Base-by-base conservation (phyloP, 2,113 vertebrate genomes). In the Oreochromis tanganicae region DNA sequence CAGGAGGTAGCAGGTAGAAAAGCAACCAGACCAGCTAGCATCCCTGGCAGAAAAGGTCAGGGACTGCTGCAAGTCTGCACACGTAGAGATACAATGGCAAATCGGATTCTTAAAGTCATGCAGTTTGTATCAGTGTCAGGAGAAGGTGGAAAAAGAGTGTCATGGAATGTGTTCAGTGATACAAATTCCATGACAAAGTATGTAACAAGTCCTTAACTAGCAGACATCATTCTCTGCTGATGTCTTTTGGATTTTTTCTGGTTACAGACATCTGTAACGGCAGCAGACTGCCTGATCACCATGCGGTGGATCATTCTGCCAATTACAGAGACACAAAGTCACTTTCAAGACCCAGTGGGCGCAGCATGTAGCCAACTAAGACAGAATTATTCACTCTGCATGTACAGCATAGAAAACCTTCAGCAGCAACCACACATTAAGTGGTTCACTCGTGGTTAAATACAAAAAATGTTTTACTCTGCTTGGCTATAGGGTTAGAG, bases 281-380 rank as follows among this genome's bases (percentile, higher is more conserved):
- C 16, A 29, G 43, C 5, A 56, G 55, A 87, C 75, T 75, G 80
- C 82, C 86, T 91, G 84, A 92, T 91, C 87, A 86, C 86, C 81
- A 90, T 90, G 83, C 71, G 3, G 78, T 8, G 56, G n/a, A 50
- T 90, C 83, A 83, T 79, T 61, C 92, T 86, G 85, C 85, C 89
- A 91, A 89, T 93, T 93, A 94, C 75, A 50, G 87, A 46, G 21
- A 84, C 85, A 71, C 86, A 93, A 81, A 93, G 91, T 93, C 91
- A 92, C 91, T 90, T 93, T 93, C 88, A 91, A 55, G 84, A 92
- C 89, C 92, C 16, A 63, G 68, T 82, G 87, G 85, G 86, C 36
- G 21, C 92, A 88, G 80, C 73, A 71, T 83, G 83, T 61, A 56
- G 71, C 83, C 66, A 17, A 84, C 59, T 84, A 85, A 88, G 84